Evolutionary conservation across 37 sponge, comb jelly and placozoan species (phyloP), one percentile per base, ranked within the genome.

Genomic region (Halisarca cf. caerulea): DNA sequence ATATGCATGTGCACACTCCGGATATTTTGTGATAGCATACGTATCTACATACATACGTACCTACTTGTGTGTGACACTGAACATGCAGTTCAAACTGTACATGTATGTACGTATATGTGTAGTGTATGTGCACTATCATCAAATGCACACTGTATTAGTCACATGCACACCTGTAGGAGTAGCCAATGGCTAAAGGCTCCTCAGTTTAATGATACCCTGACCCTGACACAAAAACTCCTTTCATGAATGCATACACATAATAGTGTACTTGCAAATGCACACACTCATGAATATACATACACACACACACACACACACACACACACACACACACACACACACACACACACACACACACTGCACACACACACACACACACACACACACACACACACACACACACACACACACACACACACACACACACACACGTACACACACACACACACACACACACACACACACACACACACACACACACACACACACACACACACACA

Each of bases 301-400:
- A 30, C 33, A 68, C 69, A 27, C 69, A 68, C 69, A 68, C 69
- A 68, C 33, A 68, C 69, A 68, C 33, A 68, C 69, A 62, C 64
- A 62, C 64, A 62, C 64, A 62, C 30, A 27, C 30, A 27, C 64
- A 62, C 64, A 62, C 64, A 62, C 64, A 30, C 64, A 62, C 64
- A 62, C 64, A 62, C 64, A 62, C 64, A 62, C 64, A 62, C 64
- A 27, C 30, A 62, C 64, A 62, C 64, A 62, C 64, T 23, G 15
- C 64, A 27, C 30, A 62, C 64, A 62, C 64, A 62, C 64, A 62
- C 64, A 62, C 23, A 23, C 30, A 62, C 64, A 62, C 64, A 62
- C 64, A 62, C 23, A 15, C 64, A 27, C 64, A 23, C 64, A 68
- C 35, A 34, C 33, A 27, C 33, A 68, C 69, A 68, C 2, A 27